phyloP scores from a whole-genome alignment of 2,888 invertebrate species.

The Cloeon dipterum region DNA sequence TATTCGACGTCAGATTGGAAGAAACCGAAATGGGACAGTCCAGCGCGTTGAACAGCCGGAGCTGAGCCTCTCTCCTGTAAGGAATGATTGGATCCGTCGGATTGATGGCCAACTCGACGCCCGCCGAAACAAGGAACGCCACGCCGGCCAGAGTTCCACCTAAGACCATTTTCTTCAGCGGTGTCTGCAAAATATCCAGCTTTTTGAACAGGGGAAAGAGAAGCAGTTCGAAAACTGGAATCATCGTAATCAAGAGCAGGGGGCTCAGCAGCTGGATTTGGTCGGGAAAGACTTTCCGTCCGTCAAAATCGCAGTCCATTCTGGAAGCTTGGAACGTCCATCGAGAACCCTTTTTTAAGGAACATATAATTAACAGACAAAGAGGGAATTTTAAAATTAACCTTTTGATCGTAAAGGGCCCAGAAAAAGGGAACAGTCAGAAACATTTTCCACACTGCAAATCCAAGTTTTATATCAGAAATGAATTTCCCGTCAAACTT shows the following conservation, averaged over 20 bases:
- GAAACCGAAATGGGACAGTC: background rate
- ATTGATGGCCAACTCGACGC: conserved; percentile 56
- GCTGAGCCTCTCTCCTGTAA: conserved; percentile 28
- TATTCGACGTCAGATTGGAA: background rate
- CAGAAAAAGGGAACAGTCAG: conserved; percentile 90
- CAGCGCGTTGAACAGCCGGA: conserved; percentile 46
- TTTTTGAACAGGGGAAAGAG: conserved; percentile 60
- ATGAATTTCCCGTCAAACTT: conserved; percentile 47
- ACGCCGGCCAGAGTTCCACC: conserved; percentile 70
- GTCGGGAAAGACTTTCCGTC: conserved; percentile 63
- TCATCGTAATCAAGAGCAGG: conserved; percentile 56
- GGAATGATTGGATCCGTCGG: conserved; percentile 34
- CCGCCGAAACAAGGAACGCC: conserved; percentile 70
- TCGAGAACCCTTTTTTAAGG: conserved; percentile 38
- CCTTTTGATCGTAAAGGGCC: conserved; percentile 92
- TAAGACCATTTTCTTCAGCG: conserved; percentile 64
- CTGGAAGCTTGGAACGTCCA: conserved; percentile 84
- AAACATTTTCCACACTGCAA: conserved; percentile 58
- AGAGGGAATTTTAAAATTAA: conserved; percentile 13
- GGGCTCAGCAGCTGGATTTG: conserved; percentile 91
- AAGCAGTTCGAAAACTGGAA: conserved; percentile 57
- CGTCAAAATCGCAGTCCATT: conserved; percentile 54
- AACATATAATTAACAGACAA: background rate
- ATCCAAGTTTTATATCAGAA: conserved; percentile 49
- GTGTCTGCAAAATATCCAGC: conserved; percentile 41